These are phyloP conservation scores for Chroicocephalus ridibundus DNA, from an alignment of 2,113 vertebrate genomes.

Conservation along the genomic window DNA sequence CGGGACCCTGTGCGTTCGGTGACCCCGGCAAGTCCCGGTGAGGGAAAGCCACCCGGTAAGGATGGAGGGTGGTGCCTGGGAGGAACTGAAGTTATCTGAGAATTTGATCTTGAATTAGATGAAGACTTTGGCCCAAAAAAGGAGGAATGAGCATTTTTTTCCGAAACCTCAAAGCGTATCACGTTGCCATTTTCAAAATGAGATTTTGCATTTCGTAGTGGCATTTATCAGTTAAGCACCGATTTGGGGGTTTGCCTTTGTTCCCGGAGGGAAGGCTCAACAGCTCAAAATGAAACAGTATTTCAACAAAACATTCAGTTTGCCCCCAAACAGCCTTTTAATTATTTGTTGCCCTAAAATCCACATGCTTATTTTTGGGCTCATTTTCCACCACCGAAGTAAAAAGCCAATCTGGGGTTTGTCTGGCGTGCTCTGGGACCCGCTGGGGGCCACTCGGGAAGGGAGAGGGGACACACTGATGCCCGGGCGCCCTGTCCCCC, in stretches of 20 bases:
- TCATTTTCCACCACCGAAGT: neutral
- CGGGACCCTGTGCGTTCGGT: rapidly evolving
- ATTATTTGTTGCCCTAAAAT: neutral
- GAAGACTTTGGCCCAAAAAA: neutral
- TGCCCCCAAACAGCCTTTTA: neutral
- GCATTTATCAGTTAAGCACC: neutral
- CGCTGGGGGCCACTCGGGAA: neutral
- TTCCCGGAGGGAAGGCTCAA: neutral
- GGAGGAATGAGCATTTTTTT: neutral
- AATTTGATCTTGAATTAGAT: neutral
- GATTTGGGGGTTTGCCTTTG: neutral
- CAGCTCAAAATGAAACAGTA: rapidly evolving
- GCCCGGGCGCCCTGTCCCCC: rapidly evolving
- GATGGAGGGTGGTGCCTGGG: neutral
- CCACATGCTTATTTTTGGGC: neutral
- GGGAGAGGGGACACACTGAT: rapidly evolving
- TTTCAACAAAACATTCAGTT: neutral
- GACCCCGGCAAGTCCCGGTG: neutral
- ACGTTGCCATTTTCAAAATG: neutral
- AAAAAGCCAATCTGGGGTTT: neutral
- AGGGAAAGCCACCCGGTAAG: neutral
- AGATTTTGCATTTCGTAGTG: neutral
- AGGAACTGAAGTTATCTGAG: neutral
- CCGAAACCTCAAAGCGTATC: neutral
- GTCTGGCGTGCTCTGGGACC: neutral